A percentile compares a stretch with the other conserved stretches of the same genome.
These are phyloP conservation scores for Cariama cristata DNA, from an alignment of 2,113 vertebrate species.

Conservation along the genomic window DNA sequence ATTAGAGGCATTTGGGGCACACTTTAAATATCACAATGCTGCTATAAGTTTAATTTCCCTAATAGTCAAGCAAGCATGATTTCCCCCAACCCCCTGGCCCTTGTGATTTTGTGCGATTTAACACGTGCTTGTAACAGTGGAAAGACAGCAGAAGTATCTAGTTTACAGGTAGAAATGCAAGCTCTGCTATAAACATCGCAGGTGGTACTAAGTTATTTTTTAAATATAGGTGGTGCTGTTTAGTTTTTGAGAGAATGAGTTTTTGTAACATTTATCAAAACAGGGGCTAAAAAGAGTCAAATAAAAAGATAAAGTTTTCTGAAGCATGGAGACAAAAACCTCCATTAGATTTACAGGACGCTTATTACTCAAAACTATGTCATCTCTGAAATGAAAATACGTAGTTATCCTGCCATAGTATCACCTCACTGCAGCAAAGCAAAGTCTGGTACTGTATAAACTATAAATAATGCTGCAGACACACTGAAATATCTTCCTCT, in stretches of 20 bases:
- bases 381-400: not conserved
- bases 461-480: not conserved
- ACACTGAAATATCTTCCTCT: not conserved
- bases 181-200: not conserved
- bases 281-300: not conserved
- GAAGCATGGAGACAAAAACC: not conserved
- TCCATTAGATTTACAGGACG: fast-evolving
- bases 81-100: fast-evolving
- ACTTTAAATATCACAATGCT: not conserved
- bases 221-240: not conserved
- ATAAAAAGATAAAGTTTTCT: not conserved
- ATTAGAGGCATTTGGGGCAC: not conserved
- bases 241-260: not conserved
- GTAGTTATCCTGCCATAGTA: not conserved
- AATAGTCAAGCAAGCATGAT: not conserved
- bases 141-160: not conserved
- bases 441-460: not conserved
- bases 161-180: not conserved
- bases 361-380: not conserved
- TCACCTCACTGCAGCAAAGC: not conserved
- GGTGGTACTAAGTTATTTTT: not conserved
- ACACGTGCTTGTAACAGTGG: not conserved
- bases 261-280: not conserved
- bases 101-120: not conserved
- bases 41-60: not conserved